These are phyloP conservation scores for Eupithecia subumbrata DNA, from an alignment of 2,888 invertebrate genomes.

Conservation along the genomic window DNA sequence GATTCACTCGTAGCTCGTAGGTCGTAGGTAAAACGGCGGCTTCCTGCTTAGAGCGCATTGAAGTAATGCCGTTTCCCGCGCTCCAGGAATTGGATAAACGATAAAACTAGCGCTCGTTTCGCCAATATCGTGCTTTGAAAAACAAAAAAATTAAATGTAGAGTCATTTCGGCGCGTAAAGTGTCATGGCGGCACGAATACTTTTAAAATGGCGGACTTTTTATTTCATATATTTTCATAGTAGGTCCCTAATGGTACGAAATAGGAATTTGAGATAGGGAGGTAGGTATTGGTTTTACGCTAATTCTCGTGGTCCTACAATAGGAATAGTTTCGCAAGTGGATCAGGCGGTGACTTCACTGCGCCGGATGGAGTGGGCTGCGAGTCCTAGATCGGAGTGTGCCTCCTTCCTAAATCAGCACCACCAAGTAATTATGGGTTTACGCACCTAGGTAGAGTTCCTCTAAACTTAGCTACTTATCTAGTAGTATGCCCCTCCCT, in stretches of 20 bases:
- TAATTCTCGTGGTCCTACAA: background rate
- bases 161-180: background rate
- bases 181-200: background rate
- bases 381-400: slow-evolving; percentile 34
- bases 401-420: slow-evolving; percentile 6
- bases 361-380: slow-evolving; percentile 53
- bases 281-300: background rate
- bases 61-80: slow-evolving; percentile 64
- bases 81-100: slow-evolving; percentile 38
- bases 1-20: slow-evolving; percentile 41
- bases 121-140: background rate
- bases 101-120: background rate
- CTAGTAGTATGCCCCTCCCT: no score
- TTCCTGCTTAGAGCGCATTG: slow-evolving; percentile 76
- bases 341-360: slow-evolving; percentile 47
- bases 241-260: no score
- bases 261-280: no score
- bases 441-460: background rate
- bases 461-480: background rate
- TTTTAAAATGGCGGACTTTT: background rate
- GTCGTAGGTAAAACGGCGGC: slow-evolving; percentile 64
- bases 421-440: background rate
- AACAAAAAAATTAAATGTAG: background rate
- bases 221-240: no score
- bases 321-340: slow-evolving; percentile 45